Conservation (phyloP, 2,113 vertebrate genomes). For the Mellivora capensis region DNA sequence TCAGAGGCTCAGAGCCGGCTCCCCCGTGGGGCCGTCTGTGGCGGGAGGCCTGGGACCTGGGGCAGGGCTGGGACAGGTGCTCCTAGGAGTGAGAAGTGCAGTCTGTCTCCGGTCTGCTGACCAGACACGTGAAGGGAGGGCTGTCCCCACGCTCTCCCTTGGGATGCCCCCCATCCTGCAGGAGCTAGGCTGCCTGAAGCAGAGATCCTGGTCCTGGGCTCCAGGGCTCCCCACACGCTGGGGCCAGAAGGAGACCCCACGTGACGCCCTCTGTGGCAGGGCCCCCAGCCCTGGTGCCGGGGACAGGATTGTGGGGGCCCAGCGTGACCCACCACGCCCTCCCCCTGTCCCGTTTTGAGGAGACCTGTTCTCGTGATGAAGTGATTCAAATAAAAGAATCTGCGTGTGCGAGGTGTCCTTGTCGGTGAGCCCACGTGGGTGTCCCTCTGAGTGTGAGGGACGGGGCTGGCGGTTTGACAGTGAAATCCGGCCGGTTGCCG, state of each 20-base stretch:
- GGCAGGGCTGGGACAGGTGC: neutral
- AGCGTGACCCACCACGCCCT: rapidly evolving
- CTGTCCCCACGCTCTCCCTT: neutral
- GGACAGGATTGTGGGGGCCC: neutral
- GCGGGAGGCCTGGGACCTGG: neutral
- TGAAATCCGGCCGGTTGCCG: rapidly evolving
- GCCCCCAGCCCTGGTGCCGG: no score
- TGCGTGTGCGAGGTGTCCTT: rapidly evolving
- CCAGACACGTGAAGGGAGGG: neutral
- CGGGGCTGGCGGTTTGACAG: neutral
- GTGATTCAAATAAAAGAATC: no score
- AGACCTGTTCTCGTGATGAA: neutral
- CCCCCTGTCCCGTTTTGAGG: neutral
- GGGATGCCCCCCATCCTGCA: neutral
- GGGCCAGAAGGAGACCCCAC: neutral
- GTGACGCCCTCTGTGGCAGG: neutral
- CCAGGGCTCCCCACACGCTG: rapidly evolving
- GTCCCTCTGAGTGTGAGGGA: neutral
- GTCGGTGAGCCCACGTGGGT: rapidly evolving
- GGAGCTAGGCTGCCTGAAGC: neutral
- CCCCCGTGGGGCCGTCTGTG: rapidly evolving
- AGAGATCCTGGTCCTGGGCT: neutral
- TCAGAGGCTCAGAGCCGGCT: neutral
- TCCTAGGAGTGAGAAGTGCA: neutral
- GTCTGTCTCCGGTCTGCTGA: neutral